Evolutionary conservation across 1,140 invertebrate species (phyloP).

Genomic region (Alviniconcha marisindica): DNA sequence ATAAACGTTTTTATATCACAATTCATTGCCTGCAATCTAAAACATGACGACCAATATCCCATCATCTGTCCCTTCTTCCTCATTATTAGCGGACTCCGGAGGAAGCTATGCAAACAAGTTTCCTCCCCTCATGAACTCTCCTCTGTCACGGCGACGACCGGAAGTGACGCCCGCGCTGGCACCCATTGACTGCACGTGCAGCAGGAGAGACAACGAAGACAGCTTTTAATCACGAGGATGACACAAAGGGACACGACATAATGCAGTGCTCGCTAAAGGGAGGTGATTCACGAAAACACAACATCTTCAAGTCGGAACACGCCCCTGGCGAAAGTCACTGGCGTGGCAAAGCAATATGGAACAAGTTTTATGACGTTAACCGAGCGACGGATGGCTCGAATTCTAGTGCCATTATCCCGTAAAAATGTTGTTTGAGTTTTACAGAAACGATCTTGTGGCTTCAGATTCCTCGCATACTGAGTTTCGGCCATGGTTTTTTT

Average conservation of each 20-base stretch:
- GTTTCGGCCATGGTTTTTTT: not conserved
- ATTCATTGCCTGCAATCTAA: too few relatives aligned
- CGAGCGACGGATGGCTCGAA: not conserved
- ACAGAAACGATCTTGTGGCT: not conserved
- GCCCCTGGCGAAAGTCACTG: not conserved
- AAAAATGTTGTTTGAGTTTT: not conserved
- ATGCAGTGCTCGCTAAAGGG: not conserved
- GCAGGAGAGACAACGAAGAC: conserved; percentile 5
- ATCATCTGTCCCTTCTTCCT: too few relatives aligned
- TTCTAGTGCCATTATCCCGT: not conserved
- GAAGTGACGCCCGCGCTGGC: conserved; percentile 18
- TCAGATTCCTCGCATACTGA: not conserved
- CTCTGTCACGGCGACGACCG: conserved; percentile 19
- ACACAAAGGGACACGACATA: not conserved
- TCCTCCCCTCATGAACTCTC: conserved; percentile 24
- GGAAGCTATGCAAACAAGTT: conserved; percentile 5
- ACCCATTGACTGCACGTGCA: conserved; percentile 22
- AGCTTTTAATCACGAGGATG: not conserved
- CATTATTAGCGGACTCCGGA: too few relatives aligned
- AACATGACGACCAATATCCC: too few relatives aligned
- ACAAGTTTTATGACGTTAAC: not conserved
- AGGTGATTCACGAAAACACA: conserved; percentile 12
- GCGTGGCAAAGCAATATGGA: not conserved
- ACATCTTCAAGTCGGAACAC: not conserved
- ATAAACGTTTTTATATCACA: too few relatives aligned